phyloP scores from a whole-genome alignment of 2,888 invertebrate genomes.

The Luperina nickerlii region DNA sequence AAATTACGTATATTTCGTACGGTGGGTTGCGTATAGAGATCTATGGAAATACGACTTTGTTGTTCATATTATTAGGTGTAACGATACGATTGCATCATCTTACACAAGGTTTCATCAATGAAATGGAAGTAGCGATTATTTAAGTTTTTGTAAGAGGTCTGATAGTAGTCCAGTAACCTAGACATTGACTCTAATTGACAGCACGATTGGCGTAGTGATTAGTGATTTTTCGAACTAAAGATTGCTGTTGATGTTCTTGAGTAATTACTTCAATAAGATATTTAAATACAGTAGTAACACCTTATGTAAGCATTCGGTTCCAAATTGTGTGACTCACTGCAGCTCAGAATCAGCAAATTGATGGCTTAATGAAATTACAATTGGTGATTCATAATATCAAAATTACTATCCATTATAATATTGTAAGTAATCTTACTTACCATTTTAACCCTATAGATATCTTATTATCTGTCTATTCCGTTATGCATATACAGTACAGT shows the following conservation, averaged over 20 bases:
- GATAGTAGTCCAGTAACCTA: conserved; percentile 1
- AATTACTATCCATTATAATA: neutral
- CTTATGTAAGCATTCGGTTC: neutral
- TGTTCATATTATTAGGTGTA: conserved; percentile 10
- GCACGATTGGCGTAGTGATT: neutral
- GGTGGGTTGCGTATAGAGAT: conserved; percentile 13
- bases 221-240: neutral
- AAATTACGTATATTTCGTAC: conserved; percentile 41
- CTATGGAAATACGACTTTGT: conserved; percentile 11
- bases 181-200: neutral
- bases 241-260: neutral
- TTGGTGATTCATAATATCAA: neutral
- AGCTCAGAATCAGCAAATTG: neutral
- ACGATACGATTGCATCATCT: conserved; percentile 25
- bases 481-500: neutral
- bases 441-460: neutral
- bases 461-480: neutral
- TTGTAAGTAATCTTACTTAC: neutral
- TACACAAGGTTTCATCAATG: neutral
- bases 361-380: neutral
- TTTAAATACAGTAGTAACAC: neutral
- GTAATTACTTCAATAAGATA: neutral
- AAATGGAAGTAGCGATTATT: conserved; percentile 4
- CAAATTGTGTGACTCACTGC: neutral
- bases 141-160: neutral